Conservation (phyloP, 2,113 vertebrate genomes). For the Pachyramphus minor region DNA sequence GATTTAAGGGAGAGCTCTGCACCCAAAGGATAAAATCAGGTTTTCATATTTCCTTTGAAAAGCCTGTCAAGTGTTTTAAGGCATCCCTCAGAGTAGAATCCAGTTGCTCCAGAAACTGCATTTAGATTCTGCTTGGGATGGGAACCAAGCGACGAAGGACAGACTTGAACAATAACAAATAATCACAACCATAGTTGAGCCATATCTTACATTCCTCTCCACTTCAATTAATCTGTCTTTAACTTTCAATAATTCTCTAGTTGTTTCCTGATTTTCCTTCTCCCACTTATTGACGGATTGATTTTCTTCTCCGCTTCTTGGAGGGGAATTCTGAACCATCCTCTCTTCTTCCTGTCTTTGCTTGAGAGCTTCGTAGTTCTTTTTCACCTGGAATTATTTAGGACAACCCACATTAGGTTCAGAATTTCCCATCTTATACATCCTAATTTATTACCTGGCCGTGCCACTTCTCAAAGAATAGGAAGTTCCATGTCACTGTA, state of each 20-base stretch:
- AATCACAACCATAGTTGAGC: not conserved
- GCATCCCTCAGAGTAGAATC: not conserved
- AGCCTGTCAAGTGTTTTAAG: not conserved
- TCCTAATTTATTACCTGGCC: not conserved
- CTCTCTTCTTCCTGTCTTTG: slow-evolving; percentile 96
- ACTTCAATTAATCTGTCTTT: slow-evolving; percentile 97
- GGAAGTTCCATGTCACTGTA: not conserved
- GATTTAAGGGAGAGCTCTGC: not conserved
- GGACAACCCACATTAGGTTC: not conserved
- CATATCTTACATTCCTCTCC: slow-evolving; percentile 89
- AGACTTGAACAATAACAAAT: not conserved
- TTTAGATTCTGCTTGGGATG: not conserved
- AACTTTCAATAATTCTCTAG: slow-evolving; percentile 91
- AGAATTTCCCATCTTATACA: not conserved
- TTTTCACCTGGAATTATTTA: slow-evolving; percentile 87
- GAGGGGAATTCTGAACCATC: slow-evolving; percentile 87
- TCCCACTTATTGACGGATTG: slow-evolving; percentile 86
- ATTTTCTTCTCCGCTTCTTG: slow-evolving; percentile 78
- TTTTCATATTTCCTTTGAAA: not conserved
- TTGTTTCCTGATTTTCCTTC: slow-evolving; percentile 92
- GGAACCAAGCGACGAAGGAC: not conserved
- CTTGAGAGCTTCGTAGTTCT: slow-evolving; percentile 97
- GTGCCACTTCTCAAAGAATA: not conserved
- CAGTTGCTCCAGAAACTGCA: not conserved
- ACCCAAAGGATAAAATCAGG: not conserved